Evolutionary conservation across 2,888 invertebrate genomes (phyloP).

Genomic region (Pyralis farinalis): DNA sequence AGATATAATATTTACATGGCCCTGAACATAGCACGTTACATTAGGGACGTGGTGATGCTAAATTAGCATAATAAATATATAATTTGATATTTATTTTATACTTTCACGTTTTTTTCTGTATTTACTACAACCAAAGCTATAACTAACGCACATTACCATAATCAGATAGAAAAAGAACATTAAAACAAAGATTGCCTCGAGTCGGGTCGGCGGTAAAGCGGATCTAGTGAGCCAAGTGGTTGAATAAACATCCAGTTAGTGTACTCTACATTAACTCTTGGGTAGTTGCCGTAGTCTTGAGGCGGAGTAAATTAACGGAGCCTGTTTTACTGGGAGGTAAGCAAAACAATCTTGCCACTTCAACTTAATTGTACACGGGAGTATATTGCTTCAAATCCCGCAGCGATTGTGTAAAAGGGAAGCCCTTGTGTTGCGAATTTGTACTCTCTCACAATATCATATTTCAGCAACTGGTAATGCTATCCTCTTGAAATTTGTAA

Average conservation of each 20-base stretch:
- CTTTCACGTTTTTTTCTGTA: no score
- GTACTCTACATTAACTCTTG: neutral
- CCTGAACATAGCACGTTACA: no score
- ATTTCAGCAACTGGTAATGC: no score
- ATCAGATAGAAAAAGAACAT: neutral
- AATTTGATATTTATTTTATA: no score
- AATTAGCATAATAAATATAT: no score
- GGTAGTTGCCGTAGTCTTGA: neutral
- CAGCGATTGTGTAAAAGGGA: no score
- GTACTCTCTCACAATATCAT: no score
- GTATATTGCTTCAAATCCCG: neutral
- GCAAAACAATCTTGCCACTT: neutral
- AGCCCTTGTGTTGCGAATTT: no score
- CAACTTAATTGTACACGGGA: neutral
- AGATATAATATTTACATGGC: no score
- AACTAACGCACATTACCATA: neutral
- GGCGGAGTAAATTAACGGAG: neutral
- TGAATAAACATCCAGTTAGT: neutral
- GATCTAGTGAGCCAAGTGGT: neutral
- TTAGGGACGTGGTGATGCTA: no score
- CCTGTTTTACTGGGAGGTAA: neutral
- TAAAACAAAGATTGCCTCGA: neutral
- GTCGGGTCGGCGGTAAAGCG: neutral
- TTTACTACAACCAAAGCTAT: no score
- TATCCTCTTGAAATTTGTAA: no score